Base-by-base conservation (phyloP, 2,888 invertebrate species). In the Idaea dimidiata region DNA sequence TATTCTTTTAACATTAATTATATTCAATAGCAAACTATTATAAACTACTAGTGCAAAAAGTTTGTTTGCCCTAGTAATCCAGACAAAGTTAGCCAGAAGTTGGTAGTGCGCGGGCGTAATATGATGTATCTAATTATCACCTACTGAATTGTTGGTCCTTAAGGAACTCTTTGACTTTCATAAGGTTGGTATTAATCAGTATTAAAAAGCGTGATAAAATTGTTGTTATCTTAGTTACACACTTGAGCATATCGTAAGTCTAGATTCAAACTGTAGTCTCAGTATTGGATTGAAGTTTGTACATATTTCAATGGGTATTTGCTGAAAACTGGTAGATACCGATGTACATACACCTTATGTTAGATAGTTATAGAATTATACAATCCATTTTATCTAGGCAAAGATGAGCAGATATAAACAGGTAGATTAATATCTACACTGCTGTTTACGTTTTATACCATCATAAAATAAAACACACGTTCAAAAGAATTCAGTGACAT, bases 51-150 rank as follows among this genome's bases (percentile, higher is more conserved):
- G 3, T 24, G 14, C 43, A 10, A 14, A 43, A 4, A 43, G 43
- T 43, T 43, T 63, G 62, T 61, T 53, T 33, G 17, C 57, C 31
- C 7, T 31, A 60, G 17, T 53, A 63, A 62, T 60, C 61, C 56
- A 32, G 33, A 18, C 54, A 58, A 66, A 66, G 63, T 66, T 63
- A 31, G 10, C 2, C 57, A 17, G 59, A 61, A 67, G 67, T 67
- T 62, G 56, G 59, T 53, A 32, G 59, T 32, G 32, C 43, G 61
- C 59, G 61, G 55, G 24, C 17, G 59, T 58, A 56, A 68, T 64
- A 66, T 65, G 66, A 71, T 68, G 66, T 69, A 67, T 70, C 66
- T 77, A 77, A 77, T 76, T 75, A 77, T 75, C 68, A 66, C 61
- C 63, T 62, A 69, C 69, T 68, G 70, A 69, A 71, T 71, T 72